phyloP scores from a whole-genome alignment of 1,140 invertebrate species.

The Conus betulinus region DNA sequence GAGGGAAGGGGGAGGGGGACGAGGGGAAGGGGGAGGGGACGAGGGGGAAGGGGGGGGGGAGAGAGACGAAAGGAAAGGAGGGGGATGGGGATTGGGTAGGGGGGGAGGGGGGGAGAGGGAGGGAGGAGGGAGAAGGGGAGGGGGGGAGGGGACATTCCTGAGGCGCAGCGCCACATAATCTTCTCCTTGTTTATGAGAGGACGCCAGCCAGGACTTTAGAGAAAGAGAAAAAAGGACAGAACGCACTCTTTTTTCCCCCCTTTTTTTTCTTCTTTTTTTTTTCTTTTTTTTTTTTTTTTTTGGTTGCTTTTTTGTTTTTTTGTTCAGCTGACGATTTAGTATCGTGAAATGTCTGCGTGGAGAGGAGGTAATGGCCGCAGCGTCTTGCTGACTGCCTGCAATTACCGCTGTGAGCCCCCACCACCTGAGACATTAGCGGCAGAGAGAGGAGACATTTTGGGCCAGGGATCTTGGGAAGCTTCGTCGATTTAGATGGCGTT shows the following conservation, averaged over 20 bases:
- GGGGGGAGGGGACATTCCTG: not conserved
- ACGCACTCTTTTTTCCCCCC: not conserved
- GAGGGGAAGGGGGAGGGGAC: too few relatives aligned
- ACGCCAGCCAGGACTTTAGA: not conserved
- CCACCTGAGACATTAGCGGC: conserved; percentile 19
- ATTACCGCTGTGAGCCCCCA: not conserved
- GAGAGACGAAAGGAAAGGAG: too few relatives aligned
- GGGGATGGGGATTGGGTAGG: too few relatives aligned
- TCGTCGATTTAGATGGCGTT: conserved; percentile 25
- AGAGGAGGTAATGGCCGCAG: conserved; percentile 1
- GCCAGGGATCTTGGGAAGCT: conserved; percentile 16
- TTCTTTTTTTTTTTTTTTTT: not conserved
- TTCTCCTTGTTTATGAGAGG: not conserved
- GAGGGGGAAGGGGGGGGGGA: too few relatives aligned
- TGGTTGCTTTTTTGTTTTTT: not conserved
- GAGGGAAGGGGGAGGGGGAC: too few relatives aligned
- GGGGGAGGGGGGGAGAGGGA: not conserved
- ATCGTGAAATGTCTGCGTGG: not conserved
- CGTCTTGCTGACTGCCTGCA: conserved; percentile 11
- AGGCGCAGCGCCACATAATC: conserved; percentile 8
- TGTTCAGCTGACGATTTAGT: conserved; percentile 21
- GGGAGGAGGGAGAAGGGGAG: too few relatives aligned
- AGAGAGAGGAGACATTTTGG: conserved; percentile 21
- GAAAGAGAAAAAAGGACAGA: not conserved
- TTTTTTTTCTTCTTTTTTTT: not conserved